Evolutionary conservation across 2,113 vertebrate species (phyloP).

Genomic region (Marmota monax): DNA sequence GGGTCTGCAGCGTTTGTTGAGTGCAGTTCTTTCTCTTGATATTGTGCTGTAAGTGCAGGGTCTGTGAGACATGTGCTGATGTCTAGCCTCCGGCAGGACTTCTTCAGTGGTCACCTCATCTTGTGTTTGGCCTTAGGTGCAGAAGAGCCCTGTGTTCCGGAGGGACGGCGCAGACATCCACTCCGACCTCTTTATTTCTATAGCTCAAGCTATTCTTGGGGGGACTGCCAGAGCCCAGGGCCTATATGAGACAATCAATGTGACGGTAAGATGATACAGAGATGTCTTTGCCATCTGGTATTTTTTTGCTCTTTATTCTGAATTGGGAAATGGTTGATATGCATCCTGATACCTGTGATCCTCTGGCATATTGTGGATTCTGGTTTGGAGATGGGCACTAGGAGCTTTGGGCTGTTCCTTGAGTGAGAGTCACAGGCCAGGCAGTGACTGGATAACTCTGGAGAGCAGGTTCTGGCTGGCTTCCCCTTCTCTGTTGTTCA

Average conservation of each 20-base stretch:
- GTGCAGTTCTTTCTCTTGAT: not conserved
- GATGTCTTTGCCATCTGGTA: not conserved
- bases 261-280: conserved; percentile 89
- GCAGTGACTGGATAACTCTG: not conserved
- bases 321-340: not conserved
- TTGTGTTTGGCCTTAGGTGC: conserved; percentile 89
- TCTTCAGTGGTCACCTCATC: not conserved
- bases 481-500: not conserved
- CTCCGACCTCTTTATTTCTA: conserved; percentile 93
- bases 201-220: conserved; percentile 97
- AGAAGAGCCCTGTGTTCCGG: conserved; percentile 95
- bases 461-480: not conserved
- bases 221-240: conserved; percentile 94
- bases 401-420: not conserved
- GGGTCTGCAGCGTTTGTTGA: not conserved
- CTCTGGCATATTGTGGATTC: not conserved
- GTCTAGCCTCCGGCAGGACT: not conserved
- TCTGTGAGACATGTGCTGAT: not conserved
- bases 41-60: not conserved
- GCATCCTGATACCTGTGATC: not conserved
- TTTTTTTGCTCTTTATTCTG: not conserved
- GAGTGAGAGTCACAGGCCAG: not conserved
- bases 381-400: not conserved
- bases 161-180: conserved; percentile 97
- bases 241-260: conserved; percentile 94